Evolutionary conservation across 2,797 vertebrate species (phyloP), one percentile per base, ranked within the genome.

Genomic region (Silurus lanzhouensis): DNA sequence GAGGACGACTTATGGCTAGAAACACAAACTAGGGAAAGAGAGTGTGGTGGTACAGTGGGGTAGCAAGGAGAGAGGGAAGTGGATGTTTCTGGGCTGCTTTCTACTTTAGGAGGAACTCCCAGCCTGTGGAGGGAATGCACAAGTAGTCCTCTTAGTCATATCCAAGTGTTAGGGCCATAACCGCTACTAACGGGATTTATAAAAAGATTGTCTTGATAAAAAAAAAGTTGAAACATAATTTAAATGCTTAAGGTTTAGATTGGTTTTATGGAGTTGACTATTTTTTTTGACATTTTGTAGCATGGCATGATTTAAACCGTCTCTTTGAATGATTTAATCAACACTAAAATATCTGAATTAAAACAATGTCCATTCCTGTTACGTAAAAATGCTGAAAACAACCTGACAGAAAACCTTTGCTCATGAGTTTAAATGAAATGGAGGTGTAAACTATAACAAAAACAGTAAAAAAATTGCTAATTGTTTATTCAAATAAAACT

Each of bases 31-130:
- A 92, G 91, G 90, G 92, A 91, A 61, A 86, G 93, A 93, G 94
- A 92, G 91, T 85, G 88, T 68, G 90, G 91, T 88, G 90, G 90
- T 86, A 90, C 89, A 64, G 87, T 85, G 88, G 94, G 94, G 92
- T 93, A 95, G 93, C 93, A 85, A 91, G 95, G 92, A 95, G 93
- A 91, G 90, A 92, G 91, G 93, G 92, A 95, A 94, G 92, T 94
- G 95, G 94, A 94, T 91, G 93, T 93, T 83, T 95, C 96, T 95
- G 97, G 95, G 96, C 94, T 96, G 96, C 96, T 95, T 97, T 98
- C 97, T 98, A 97, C 96, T 95, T 97, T 96, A 97, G 97, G 95
- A 97, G 97, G 97, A 96, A 96, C 96, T 96, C 97, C 96, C 97
- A 97, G 97, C 97, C 97, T 98, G 97, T 96, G 96, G 96, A 97